Evolutionary conservation across 2,797 vertebrate species (phyloP).

Genomic region (Pseudochromis fuscus): DNA sequence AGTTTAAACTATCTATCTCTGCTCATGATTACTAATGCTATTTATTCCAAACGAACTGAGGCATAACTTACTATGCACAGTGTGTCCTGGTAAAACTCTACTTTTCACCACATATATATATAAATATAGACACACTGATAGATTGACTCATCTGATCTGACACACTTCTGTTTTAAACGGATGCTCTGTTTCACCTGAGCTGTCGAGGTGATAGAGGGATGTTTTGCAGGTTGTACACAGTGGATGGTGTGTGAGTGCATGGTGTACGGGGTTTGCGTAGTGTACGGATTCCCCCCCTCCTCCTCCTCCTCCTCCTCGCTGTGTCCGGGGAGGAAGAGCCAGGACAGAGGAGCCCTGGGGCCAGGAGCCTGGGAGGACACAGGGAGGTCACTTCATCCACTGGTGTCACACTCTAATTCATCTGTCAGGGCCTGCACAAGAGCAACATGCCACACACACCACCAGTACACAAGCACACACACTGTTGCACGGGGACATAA

Average conservation of each 20-base stretch:
- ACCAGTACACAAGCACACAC: conserved; percentile 45
- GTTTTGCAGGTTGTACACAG: conserved; percentile 34
- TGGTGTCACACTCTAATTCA: conserved; percentile 79
- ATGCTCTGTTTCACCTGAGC: conserved; percentile 53
- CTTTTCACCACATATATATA: not conserved
- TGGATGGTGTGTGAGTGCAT: not conserved
- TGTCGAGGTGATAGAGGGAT: conserved; percentile 48
- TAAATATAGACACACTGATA: not conserved
- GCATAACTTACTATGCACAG: too few species aligned
- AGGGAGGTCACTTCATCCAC: conserved; percentile 79
- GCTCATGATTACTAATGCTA: not conserved
- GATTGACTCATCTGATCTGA: not conserved
- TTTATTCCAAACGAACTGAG: conserved; percentile 5
- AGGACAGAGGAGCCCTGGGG: conserved; percentile 73
- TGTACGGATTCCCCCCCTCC: conserved; percentile 1
- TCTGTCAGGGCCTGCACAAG: conserved; percentile 68
- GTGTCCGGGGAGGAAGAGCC: conserved; percentile 72
- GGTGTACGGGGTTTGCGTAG: conserved; percentile 23
- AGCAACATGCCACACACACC: conserved; percentile 52
- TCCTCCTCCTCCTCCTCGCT: conserved; percentile 28
- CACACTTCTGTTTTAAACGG: conserved; percentile 1
- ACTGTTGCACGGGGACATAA: conserved; percentile 48
- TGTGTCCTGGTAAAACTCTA: not conserved
- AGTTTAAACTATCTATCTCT: conserved; percentile 9
- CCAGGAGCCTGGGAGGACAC: conserved; percentile 76